A percentile compares a stretch with the other conserved stretches of the same genome.
Evolutionary conservation across 1,140 invertebrate species (phyloP).

Genomic region (Thaumatotibia leucotreta): DNA sequence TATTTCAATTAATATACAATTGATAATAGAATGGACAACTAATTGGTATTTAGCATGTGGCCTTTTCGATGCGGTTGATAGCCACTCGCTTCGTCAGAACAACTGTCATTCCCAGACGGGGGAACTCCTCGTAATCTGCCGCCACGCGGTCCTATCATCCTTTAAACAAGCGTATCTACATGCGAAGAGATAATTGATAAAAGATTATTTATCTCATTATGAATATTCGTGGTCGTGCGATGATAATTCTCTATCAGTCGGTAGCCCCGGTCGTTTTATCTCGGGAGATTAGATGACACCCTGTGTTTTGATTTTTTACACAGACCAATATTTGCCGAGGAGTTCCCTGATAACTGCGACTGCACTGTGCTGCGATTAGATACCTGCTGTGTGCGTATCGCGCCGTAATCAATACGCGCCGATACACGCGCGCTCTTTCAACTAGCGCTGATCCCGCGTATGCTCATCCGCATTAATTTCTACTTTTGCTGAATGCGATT

Average conservation of each 20-base stretch:
- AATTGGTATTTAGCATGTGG: background rate
- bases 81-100: background rate
- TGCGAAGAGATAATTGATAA: constrained; percentile 74
- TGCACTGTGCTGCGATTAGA: constrained; percentile 54
- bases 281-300: constrained; percentile 74
- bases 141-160: constrained; percentile 65
- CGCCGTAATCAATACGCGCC: background rate
- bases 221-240: constrained; percentile 68
- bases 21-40: background rate
- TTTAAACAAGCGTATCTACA: constrained; percentile 73
- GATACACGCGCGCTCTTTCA: background rate
- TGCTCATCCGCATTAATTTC: background rate
- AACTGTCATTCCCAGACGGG: constrained; percentile 29
- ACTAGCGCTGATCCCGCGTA: background rate
- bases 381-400: constrained; percentile 36
- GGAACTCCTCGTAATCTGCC: constrained; percentile 67
- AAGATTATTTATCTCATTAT: constrained; percentile 77
- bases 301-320: constrained; percentile 73
- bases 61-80: background rate
- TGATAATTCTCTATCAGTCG: constrained; percentile 76
- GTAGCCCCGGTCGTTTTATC: constrained; percentile 71
- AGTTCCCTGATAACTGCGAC: constrained; percentile 68
- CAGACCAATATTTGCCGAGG: constrained; percentile 69
- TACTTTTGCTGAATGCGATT: background rate
- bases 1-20: too few species aligned